These are phyloP conservation scores for Tinamus major DNA, from an alignment of 2,797 vertebrate species.

Conservation along the genomic window DNA sequence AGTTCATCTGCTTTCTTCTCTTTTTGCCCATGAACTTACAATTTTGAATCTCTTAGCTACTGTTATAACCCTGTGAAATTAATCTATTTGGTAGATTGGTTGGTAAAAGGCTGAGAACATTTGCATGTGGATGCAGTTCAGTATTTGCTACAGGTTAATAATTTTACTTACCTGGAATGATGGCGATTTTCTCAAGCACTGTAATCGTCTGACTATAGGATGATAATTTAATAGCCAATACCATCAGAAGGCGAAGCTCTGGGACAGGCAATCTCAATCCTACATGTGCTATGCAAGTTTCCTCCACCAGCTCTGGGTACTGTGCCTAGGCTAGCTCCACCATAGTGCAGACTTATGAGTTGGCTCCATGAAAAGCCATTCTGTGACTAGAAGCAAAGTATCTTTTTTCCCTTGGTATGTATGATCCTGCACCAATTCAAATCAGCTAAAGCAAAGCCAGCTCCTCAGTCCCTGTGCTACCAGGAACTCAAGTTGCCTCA, in stretches of 20 bases:
- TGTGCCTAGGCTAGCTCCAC: not conserved
- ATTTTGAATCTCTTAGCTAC: not conserved
- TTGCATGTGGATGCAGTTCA: not conserved
- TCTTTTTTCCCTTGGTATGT: rapidly evolving
- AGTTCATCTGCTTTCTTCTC: not conserved
- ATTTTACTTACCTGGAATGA: not conserved
- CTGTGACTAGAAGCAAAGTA: rapidly evolving
- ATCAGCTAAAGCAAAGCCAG: not conserved
- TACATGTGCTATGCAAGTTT: not conserved
- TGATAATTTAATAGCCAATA: not conserved
- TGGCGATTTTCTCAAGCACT: not conserved
- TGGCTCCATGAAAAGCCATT: not conserved
- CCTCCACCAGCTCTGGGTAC: rapidly evolving
- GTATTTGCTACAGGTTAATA: not conserved
- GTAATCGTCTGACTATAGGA: not conserved
- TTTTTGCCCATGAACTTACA: not conserved
- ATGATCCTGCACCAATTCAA: not conserved
- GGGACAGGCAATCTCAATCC: not conserved
- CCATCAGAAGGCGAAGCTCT: not conserved
- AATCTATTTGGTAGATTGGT: not conserved
- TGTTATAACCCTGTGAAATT: not conserved
- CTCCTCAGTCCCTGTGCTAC: not conserved
- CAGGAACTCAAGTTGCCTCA: not conserved
- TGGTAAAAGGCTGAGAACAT: not conserved
- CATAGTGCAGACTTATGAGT: not conserved